These are phyloP conservation scores for Peromyscus eremicus DNA, from an alignment of 2,797 vertebrate species.

Conservation along the genomic window DNA sequence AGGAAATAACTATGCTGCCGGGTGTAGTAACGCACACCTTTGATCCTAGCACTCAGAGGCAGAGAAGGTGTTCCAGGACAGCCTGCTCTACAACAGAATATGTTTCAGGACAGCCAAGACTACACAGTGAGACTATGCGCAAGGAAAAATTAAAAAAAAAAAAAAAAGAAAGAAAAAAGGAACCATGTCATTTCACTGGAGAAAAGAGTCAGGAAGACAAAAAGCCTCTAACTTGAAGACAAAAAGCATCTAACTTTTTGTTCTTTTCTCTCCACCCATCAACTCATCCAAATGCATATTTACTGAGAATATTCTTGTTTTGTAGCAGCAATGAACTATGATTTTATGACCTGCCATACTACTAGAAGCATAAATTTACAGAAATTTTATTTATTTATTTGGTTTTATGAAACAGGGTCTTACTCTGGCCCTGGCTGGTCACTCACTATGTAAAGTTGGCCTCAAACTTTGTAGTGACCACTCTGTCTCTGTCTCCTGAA, in stretches of 20 bases:
- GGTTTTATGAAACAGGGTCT: background rate
- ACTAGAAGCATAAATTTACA: background rate
- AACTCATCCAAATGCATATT: conserved; percentile 28
- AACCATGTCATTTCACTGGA: background rate
- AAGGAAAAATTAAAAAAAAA: too few species aligned
- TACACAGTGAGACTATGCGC: background rate
- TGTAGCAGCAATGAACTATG: background rate
- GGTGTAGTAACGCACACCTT: background rate
- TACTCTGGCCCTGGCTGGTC: background rate
- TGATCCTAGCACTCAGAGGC: background rate
- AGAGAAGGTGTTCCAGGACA: background rate
- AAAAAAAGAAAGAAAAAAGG: too few species aligned
- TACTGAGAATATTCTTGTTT: conserved; percentile 37
- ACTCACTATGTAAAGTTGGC: background rate
- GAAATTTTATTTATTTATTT: background rate
- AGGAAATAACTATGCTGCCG: background rate
- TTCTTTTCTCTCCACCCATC: background rate
- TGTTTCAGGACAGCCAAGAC: too few species aligned
- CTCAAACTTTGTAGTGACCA: background rate
- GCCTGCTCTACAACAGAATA: background rate
- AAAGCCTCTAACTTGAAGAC: background rate
- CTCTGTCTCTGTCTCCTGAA: background rate
- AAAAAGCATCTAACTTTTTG: background rate
- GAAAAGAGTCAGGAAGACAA: background rate
- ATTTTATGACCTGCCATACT: background rate